Evolutionary conservation across 2,797 vertebrate species (phyloP).

Genomic region (Ctenopoma kingsleyae): DNA sequence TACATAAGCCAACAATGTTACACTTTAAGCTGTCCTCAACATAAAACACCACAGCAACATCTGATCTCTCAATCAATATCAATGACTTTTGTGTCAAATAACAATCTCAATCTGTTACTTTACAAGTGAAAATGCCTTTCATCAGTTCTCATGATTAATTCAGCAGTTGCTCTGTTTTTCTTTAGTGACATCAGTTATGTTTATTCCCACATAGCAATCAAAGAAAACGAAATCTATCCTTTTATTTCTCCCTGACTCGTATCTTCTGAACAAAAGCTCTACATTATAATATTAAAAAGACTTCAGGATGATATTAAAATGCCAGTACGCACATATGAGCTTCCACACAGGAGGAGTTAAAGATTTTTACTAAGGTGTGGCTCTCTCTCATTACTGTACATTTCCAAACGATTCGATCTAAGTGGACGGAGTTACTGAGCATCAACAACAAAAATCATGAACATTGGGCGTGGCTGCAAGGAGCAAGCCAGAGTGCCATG

Average conservation of each 20-base stretch:
- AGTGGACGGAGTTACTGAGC: slow-evolving; percentile 32
- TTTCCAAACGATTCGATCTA: slow-evolving; percentile 57
- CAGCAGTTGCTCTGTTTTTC: slow-evolving; percentile 34
- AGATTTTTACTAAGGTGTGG: slow-evolving; percentile 22
- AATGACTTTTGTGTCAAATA: slow-evolving; percentile 44
- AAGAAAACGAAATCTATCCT: slow-evolving; percentile 46
- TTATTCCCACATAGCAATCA: slow-evolving; percentile 51
- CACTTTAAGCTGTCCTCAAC: slow-evolving; percentile 31
- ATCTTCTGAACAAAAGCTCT: slow-evolving; percentile 55
- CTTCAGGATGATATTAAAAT: slow-evolving; percentile 36
- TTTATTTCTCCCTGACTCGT: slow-evolving; percentile 44
- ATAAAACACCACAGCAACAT: slow-evolving; percentile 42
- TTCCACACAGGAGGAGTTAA: slow-evolving; percentile 29
- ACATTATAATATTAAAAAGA: slow-evolving; percentile 24
- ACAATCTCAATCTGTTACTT: slow-evolving; percentile 42
- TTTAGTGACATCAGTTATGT: slow-evolving; percentile 49
- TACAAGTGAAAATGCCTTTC: slow-evolving; percentile 31
- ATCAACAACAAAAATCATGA: slow-evolving; percentile 52
- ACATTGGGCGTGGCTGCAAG: slow-evolving; percentile 17
- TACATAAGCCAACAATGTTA: slow-evolving; percentile 3
- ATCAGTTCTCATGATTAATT: slow-evolving; percentile 50
- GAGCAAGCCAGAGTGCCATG: slow-evolving; percentile 27
- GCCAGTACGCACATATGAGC: slow-evolving; percentile 42
- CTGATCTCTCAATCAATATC: slow-evolving; percentile 51
- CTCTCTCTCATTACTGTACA: slow-evolving; percentile 42